Evolutionary conservation across 2,888 invertebrate genomes (phyloP).

Genomic region (Ypsolopha scabrella): DNA sequence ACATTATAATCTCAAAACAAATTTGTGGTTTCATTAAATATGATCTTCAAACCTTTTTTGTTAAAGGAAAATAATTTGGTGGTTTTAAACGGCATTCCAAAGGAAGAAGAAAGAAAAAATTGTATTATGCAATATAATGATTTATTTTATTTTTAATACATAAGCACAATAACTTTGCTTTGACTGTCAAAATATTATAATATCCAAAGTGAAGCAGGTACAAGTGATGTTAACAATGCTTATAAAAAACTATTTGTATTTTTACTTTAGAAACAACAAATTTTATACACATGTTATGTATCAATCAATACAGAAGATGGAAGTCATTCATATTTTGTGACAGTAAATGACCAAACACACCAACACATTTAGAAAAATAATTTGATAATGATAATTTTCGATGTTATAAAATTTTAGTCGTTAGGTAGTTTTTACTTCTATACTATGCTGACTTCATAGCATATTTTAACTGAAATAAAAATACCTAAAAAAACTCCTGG

Average conservation of each 20-base stretch:
- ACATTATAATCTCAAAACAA: not conserved
- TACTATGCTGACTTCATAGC: not conserved
- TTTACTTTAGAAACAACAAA: not conserved
- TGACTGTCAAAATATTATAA: slow-evolving; percentile 65
- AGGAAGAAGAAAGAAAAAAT: slow-evolving; percentile 23
- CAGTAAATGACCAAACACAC: not conserved
- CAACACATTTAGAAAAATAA: too few relatives aligned
- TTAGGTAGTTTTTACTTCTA: not conserved
- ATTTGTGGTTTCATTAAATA: not conserved
- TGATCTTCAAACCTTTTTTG: too few relatives aligned
- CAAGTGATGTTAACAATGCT: slow-evolving; percentile 64
- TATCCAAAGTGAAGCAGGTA: slow-evolving; percentile 60
- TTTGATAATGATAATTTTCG: not conserved
- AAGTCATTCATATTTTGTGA: not conserved
- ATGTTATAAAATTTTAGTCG: not conserved
- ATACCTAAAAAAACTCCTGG: not conserved
- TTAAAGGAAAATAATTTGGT: too few relatives aligned
- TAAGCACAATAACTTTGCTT: slow-evolving; percentile 70
- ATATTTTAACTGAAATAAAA: not conserved
- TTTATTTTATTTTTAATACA: slow-evolving; percentile 57
- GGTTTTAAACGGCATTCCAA: not conserved
- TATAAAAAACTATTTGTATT: slow-evolving; percentile 27
- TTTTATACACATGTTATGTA: not conserved
- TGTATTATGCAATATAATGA: slow-evolving; percentile 53
- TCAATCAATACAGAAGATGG: not conserved